Evolutionary conservation across 2,113 vertebrate genomes (phyloP).

Genomic region (Percina caprodes): DNA sequence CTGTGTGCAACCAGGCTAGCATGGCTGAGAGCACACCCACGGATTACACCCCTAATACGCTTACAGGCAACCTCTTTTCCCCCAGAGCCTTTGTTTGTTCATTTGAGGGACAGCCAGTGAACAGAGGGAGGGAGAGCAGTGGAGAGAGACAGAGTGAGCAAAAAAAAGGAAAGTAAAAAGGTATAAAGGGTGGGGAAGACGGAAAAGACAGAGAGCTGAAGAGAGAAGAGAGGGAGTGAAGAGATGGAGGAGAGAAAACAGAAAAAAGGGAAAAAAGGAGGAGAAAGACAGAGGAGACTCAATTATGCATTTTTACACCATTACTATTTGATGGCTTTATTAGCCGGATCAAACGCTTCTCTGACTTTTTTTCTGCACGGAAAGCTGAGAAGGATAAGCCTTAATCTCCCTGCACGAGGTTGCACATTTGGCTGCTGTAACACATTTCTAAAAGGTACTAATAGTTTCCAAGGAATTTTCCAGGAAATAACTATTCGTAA

Average conservation of each 20-base stretch:
- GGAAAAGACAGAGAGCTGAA: background rate
- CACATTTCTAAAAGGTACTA: background rate
- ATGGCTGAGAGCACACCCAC: conserved; percentile 61
- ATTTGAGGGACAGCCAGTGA: conserved; percentile 61
- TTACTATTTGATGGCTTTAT: conserved; percentile 57
- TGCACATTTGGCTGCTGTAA: background rate
- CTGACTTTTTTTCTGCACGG: conserved; percentile 29
- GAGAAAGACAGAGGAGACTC: conserved; percentile 25
- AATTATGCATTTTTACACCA: conserved; percentile 31
- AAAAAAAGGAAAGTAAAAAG: background rate
- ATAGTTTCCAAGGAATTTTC: background rate
- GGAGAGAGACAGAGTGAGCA: conserved; percentile 11
- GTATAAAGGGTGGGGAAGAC: conserved; percentile 1
- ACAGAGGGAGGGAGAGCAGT: conserved; percentile 29
- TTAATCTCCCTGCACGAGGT: conserved; percentile 20
- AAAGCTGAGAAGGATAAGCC: conserved; percentile 26
- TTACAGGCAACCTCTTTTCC: conserved; percentile 63
- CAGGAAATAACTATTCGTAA: background rate
- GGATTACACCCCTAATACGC: conserved; percentile 75
- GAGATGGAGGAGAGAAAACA: conserved; percentile 20
- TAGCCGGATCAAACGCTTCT: conserved; percentile 49
- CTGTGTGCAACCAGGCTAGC: conserved; percentile 57
- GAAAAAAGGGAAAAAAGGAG: conserved; percentile 12
- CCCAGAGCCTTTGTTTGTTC: conserved; percentile 65
- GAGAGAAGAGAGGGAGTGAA: conserved; percentile 6